Evolutionary conservation across 2,888 invertebrate species (phyloP), one percentile per base, ranked within the genome.

Genomic region (Leptarthrus brevirostris): DNA sequence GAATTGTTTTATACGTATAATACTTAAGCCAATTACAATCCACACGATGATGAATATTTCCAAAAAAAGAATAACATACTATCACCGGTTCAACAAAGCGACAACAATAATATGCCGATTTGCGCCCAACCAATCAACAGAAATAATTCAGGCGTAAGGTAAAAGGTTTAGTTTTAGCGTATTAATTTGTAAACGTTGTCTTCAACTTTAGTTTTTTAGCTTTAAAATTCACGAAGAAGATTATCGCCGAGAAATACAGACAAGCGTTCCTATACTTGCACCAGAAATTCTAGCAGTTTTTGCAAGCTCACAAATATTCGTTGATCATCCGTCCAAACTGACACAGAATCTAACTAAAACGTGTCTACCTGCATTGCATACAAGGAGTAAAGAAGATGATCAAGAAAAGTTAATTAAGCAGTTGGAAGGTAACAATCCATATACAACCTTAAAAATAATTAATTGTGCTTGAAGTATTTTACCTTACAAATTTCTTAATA

Each of bases 341-440:
- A 82, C 80, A 71, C 81, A 83, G 72, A 84, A 82, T 40, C 81
- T 78, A 75, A 83, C 84, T 5, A 84, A 82, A 77, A 80, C 80
- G 14, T 81, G 78, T 74, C 71, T 83, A 66, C 78, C 84, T 1
- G 83, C 81, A 14, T 78, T 84, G 8, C 85, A 84, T 74, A 80
- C 82, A 22, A 79, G 79, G 14, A 79, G 82, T 34, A 76, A 76
- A 54, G 75, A 76, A 54, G 80, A 79, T 70, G 85, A 85, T 77
- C 82, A 83, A 79, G 84, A 84, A 73, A 83, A 85, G 69, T 77
- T 85, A 76, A 76, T 85, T 72, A 81, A 82, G 20, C 84, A 82
- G 40, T 79, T 85, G 80, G 85, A 85, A 85, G 85, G 86, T 85
- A 84, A n/a, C n/a, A n/a, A n/a, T n/a, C n/a, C n/a, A n/a, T n/a